These are phyloP conservation scores for Macrobrachium nipponense DNA, from an alignment of 1,140 invertebrate genomes.

Conservation along the genomic window DNA sequence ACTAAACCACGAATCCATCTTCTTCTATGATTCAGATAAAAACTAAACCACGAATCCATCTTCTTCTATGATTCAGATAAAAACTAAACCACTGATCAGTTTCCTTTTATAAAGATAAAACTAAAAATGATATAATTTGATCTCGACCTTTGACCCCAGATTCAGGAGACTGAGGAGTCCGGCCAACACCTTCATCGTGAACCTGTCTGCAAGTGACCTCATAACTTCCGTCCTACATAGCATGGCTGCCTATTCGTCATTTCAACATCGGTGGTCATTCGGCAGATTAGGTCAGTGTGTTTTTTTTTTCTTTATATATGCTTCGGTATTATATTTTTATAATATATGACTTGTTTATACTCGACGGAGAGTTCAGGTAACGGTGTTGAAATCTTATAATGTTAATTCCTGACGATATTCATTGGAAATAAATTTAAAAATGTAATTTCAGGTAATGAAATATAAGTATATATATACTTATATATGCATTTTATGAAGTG, in stretches of 20 bases:
- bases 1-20: no score
- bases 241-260: conserved; percentile 69
- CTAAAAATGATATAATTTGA: neutral
- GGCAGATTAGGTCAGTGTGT: conserved; percentile 44
- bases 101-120: neutral
- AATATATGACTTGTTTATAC: no score
- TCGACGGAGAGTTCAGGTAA: no score
- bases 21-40: no score
- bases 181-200: conserved; percentile 68
- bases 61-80: neutral
- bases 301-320: neutral
- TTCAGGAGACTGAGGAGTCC: conserved; percentile 67
- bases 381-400: no score
- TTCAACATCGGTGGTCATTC: conserved; percentile 68
- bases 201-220: conserved; percentile 68
- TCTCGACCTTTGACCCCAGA: conserved; percentile 55
- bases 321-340: no score
- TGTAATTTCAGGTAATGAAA: no score
- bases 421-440: no score
- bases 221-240: conserved; percentile 67
- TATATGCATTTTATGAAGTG: neutral
- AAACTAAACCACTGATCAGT: neutral
- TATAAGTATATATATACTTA: neutral
- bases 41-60: no score
- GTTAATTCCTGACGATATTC: neutral